Conservation (phyloP, 1,140 invertebrate species). For the Trigoniulus corallinus region DNA sequence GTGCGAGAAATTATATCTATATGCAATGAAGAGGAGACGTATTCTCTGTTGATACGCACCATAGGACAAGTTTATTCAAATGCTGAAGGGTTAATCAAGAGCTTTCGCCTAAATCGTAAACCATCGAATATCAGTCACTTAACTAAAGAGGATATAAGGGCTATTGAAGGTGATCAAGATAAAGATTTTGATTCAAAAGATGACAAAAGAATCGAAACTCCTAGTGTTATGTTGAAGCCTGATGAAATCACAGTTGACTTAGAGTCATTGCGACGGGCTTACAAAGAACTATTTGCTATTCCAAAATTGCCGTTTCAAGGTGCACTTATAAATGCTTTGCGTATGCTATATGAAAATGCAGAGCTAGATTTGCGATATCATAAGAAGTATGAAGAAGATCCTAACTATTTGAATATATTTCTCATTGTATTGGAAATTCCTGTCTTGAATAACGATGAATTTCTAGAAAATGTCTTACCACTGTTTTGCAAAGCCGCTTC, state of each 20-base stretch:
- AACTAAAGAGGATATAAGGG: slow-evolving; percentile 47
- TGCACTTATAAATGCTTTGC: slow-evolving; percentile 60
- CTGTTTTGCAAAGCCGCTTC: slow-evolving; percentile 60
- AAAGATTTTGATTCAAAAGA: slow-evolving; percentile 58
- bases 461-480: slow-evolving; percentile 62
- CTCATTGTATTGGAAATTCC: slow-evolving; percentile 79
- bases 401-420: slow-evolving; percentile 50
- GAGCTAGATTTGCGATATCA: slow-evolving; percentile 51
- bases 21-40: slow-evolving; percentile 41
- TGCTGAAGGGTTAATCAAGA: slow-evolving; percentile 46
- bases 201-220: slow-evolving; percentile 9
- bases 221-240: slow-evolving; percentile 5
- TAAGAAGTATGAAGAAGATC: slow-evolving; percentile 29
- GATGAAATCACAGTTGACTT: slow-evolving; percentile 26
- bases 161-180: slow-evolving; percentile 57
- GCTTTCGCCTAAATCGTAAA: slow-evolving; percentile 36
- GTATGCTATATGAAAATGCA: slow-evolving; percentile 49
- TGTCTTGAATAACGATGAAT: slow-evolving; percentile 56
- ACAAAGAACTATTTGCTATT: slow-evolving; percentile 36
- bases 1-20: slow-evolving; percentile 43
- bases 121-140: slow-evolving; percentile 20
- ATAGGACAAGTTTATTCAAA: slow-evolving; percentile 53
- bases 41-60: slow-evolving; percentile 44
- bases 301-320: slow-evolving; percentile 39
- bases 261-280: slow-evolving; percentile 41